Percentiles rank a stretch among this genome's conserved stretches.
Evolutionary conservation across 2,888 invertebrate genomes (phyloP).

Genomic region (Hybos culiciformis): DNA sequence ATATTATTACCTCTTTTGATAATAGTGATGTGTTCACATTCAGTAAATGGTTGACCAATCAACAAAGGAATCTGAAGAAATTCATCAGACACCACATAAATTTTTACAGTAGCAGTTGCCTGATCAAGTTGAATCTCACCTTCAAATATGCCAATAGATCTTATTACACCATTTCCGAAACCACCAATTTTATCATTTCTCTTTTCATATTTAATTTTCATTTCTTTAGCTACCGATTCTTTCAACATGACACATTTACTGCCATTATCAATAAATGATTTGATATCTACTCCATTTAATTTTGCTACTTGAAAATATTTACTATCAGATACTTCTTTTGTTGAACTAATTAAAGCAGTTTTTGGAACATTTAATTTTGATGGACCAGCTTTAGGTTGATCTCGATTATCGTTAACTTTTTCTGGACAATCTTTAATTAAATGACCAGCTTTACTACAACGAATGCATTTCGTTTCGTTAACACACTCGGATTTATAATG

Average conservation of each 20-base stretch:
- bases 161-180: background rate
- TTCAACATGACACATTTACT: too few species aligned
- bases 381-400: conserved; percentile 3
- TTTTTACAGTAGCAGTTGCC: background rate
- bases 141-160: background rate
- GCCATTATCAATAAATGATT: too few species aligned
- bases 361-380: conserved; percentile 3
- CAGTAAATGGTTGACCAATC: background rate
- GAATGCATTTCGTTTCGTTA: conserved; percentile 5
- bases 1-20: background rate
- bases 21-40: background rate
- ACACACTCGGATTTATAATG: conserved; percentile 9
- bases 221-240: too few species aligned
- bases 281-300: too few species aligned
- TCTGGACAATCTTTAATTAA: conserved; percentile 5
- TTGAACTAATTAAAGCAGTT: background rate
- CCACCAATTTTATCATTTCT: background rate
- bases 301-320: too few species aligned
- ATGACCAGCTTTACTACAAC: conserved; percentile 9
- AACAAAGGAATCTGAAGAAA: background rate
- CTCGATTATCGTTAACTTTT: conserved; percentile 1
- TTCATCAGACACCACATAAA: background rate
- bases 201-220: background rate
- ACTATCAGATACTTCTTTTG: background rate
- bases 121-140: background rate